phyloP scores from a whole-genome alignment of 1,140 invertebrate species.

The Drosophila miranda region DNA sequence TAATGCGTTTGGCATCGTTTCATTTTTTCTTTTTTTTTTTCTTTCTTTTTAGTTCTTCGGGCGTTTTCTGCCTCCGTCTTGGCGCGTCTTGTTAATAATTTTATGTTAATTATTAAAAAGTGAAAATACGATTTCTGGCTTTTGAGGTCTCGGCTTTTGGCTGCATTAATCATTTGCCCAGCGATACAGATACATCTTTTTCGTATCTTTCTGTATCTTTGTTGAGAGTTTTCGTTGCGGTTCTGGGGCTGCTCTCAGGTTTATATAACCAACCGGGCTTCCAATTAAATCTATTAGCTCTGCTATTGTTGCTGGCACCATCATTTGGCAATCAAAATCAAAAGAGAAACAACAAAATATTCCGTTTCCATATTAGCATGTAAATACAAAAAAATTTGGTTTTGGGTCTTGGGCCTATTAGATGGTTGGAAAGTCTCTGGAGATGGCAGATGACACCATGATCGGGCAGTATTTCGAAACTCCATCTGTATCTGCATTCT shows the following conservation, averaged over 20 bases:
- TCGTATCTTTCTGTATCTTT: constrained; percentile 17
- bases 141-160: constrained; percentile 50
- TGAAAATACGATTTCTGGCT: constrained; percentile 67
- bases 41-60: constrained; percentile 42
- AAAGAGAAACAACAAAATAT: constrained; percentile 44
- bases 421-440: constrained; percentile 28
- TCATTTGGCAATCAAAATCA: constrained; percentile 44
- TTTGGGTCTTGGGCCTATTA: constrained; percentile 10
- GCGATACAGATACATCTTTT: constrained; percentile 19
- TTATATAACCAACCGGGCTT: constrained; percentile 57
- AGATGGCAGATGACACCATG: not conserved
- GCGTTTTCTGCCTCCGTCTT: constrained; percentile 27
- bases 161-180: constrained; percentile 56
- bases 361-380: constrained; percentile 58
- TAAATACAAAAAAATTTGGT: constrained; percentile 37
- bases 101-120: constrained; percentile 82
- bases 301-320: constrained; percentile 20
- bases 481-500: constrained; percentile 1
- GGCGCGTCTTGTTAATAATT: constrained; percentile 60
- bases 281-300: constrained; percentile 44
- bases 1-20: constrained; percentile 67
- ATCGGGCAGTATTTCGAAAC: not conserved
- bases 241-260: constrained; percentile 45
- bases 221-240: constrained; percentile 1
- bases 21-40: constrained; percentile 4